A percentile compares a stretch with the other conserved stretches of the same genome.
phyloP scores from a whole-genome alignment of 2,888 invertebrate species.

The Synanthedon formicaeformis region DNA sequence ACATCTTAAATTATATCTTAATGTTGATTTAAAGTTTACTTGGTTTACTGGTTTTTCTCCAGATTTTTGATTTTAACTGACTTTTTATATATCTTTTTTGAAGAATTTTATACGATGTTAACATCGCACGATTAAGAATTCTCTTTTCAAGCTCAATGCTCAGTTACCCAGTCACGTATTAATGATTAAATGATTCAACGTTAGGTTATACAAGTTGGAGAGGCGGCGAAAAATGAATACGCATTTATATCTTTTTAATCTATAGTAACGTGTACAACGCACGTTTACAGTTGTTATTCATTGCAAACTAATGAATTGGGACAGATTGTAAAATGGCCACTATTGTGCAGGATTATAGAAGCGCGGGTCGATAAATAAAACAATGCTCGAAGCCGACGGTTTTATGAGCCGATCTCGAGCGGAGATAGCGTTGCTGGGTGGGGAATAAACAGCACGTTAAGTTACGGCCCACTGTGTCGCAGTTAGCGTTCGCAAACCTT shows the following conservation, averaged over 20 bases:
- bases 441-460: slow-evolving; percentile 48
- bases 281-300: slow-evolving; percentile 19
- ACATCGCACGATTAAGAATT: slow-evolving; percentile 34
- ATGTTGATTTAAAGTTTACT: too few relatives aligned
- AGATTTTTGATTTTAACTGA: slow-evolving; percentile 36
- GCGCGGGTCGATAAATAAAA: slow-evolving; percentile 38
- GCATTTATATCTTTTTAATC: slow-evolving; percentile 2
- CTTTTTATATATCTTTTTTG: slow-evolving; percentile 66
- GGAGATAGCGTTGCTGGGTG: slow-evolving; percentile 33
- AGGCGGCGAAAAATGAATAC: background rate
- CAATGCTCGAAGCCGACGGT: slow-evolving; percentile 37
- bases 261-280: slow-evolving; percentile 5
- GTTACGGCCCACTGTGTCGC: slow-evolving; percentile 16
- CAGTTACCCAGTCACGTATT: slow-evolving; percentile 5
- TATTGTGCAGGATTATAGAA: slow-evolving; percentile 38
- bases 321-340: slow-evolving; percentile 34
- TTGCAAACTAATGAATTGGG: slow-evolving; percentile 33
- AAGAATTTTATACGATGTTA: slow-evolving; percentile 50
- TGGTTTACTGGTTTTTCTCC: too few relatives aligned
- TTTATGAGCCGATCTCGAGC: slow-evolving; percentile 45
- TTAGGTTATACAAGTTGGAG: slow-evolving; percentile 6
- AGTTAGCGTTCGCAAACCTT: slow-evolving; percentile 8
- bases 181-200: slow-evolving; percentile 2
- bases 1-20: too few relatives aligned
- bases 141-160: slow-evolving; percentile 8